Evolutionary conservation across 2,888 invertebrate species (phyloP), one percentile per base, ranked within the genome.

Genomic region (Brenthis hecate): DNA sequence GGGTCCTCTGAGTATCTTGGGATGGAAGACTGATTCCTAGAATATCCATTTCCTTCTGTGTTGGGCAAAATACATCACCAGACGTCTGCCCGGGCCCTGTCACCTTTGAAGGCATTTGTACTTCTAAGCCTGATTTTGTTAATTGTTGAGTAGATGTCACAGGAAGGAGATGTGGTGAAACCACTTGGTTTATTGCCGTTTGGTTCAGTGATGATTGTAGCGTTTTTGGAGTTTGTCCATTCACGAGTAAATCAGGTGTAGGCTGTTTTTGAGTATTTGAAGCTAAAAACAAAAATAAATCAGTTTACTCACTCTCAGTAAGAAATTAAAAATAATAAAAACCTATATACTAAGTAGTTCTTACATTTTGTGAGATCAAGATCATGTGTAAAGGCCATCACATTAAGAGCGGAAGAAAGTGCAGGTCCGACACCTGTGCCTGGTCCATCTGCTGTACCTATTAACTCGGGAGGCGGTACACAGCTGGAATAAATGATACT

Each of bases 301-400:
- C 23, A 54, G n/a, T 62, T 23, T 13, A 50, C 19, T 1, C 19
- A 19, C 19, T 13, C 13, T 1, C 55, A 14, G 19, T 19, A n/a
- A 60, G 19, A 6, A 48, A 48, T 6, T 36, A 8, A 19, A 28
- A 13, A 16, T 1, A 56, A 13, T 48, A 36, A 16, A 19, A 16
- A 6, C 13, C 14, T 19, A 16, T 19, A 1, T 28, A 50, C 14
- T 65, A 54, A 4, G 28, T 50, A 50, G 6, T 55, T 58, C 69
- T 74, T 70, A 85, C 86, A 77, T 48, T 77, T 75, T 0, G 80
- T 80, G 3, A 95, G 83, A 74, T 95, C 95, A 68, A 96, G 89
- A 81, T 98, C 97, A 76, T 95, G 95, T 13, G 97, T 96, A 86
- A 96, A 97, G 0, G 97, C 96, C 93, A 98, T 96, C 74, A 97